Conservation (phyloP, 2,113 vertebrate genomes). For the Thomomys bottae region DNA sequence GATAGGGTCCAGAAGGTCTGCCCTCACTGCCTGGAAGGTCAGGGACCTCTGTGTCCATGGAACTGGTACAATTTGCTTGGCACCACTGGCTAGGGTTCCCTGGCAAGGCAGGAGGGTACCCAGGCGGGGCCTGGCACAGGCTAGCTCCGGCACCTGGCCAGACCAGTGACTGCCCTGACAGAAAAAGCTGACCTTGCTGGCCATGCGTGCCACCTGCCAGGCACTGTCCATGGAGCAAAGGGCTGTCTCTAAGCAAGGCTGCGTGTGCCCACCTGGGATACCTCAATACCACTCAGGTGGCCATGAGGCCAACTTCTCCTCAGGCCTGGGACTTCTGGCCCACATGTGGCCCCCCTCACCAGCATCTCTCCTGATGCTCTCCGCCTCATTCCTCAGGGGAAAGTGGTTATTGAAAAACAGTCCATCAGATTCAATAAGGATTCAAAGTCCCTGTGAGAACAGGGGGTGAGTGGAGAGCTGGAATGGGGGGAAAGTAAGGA, state of each 20-base stretch:
- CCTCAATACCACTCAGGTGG: background rate
- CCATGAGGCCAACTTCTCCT: background rate
- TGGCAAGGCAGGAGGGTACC: constrained; percentile 64
- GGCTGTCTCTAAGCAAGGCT: background rate
- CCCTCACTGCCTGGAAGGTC: constrained; percentile 56
- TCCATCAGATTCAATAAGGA: constrained; percentile 61
- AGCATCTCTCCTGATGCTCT: background rate
- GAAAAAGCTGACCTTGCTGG: constrained; percentile 41
- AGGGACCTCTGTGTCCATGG: constrained; percentile 32
- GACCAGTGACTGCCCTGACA: constrained; percentile 39
- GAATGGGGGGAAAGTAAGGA: background rate
- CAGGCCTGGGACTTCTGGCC: background rate
- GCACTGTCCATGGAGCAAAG: background rate
- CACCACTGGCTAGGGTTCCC: constrained; percentile 68
- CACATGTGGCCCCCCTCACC: background rate
- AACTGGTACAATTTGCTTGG: constrained; percentile 58
- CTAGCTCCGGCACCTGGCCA: constrained; percentile 71
- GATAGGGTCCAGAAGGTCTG: constrained; percentile 53
- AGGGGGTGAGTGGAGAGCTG: background rate
- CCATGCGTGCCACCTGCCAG: background rate
- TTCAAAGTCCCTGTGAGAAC: constrained; percentile 60
- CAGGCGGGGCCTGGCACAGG: constrained; percentile 61
- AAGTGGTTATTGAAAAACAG: constrained; percentile 64
- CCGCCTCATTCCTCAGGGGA: background rate
- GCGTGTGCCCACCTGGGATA: background rate